A percentile compares a stretch with the other conserved stretches of the same genome.
Evolutionary conservation across 2,113 vertebrate species (phyloP).

Genomic region (Cepphus grylle): DNA sequence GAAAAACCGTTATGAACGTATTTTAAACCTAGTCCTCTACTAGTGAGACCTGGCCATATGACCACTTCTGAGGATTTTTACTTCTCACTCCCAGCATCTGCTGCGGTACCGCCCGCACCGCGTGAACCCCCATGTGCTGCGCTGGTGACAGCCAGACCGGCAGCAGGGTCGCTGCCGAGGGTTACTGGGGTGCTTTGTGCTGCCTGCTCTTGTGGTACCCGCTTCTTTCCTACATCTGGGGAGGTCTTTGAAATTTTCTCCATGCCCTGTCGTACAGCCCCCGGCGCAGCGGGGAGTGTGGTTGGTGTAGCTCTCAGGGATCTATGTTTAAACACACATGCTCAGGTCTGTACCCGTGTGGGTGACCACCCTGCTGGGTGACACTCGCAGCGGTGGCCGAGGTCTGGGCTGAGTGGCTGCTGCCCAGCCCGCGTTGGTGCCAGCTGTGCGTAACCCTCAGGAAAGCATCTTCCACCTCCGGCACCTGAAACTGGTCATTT

Average conservation of each 20-base stretch:
- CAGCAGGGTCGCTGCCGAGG: not conserved
- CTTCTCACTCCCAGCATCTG: no score
- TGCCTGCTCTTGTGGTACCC: accelerated
- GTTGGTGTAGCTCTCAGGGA: not conserved
- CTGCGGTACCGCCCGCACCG: accelerated
- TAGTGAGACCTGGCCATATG: not conserved
- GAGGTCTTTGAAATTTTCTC: not conserved
- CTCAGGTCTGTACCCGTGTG: accelerated
- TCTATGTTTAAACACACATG: accelerated
- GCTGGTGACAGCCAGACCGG: not conserved
- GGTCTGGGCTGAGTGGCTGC: not conserved
- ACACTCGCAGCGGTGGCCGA: no score
- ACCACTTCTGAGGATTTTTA: not conserved
- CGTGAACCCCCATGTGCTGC: accelerated
- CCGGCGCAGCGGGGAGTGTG: accelerated
- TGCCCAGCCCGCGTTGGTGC: no score
- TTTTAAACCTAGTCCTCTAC: not conserved
- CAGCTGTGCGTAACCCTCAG: accelerated
- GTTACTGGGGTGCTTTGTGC: accelerated
- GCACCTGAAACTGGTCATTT: accelerated
- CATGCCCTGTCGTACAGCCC: accelerated
- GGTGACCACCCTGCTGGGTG: accelerated
- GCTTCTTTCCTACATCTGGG: accelerated
- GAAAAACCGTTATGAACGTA: not conserved
- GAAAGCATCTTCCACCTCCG: accelerated